Conservation (phyloP, 2,797 vertebrate genomes). For the Macroramphosus scolopax region DNA sequence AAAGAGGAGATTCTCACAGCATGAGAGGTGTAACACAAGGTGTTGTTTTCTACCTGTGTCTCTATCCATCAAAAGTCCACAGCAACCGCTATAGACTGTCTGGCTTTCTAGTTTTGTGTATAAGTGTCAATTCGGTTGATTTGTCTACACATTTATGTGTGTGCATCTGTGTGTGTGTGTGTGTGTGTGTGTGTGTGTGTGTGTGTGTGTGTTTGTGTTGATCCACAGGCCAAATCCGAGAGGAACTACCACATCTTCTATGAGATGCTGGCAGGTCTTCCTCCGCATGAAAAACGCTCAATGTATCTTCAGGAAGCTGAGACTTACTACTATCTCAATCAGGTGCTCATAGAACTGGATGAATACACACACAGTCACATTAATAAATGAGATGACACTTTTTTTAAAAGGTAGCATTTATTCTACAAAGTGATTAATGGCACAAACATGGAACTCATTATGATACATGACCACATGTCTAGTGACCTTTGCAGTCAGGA, state of each 20-base stretch:
- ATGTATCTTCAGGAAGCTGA: constrained; percentile 93
- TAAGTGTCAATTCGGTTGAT: constrained; percentile 6
- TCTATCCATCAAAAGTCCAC: background rate
- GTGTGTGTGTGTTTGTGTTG: constrained; percentile 20
- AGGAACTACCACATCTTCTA: constrained; percentile 99
- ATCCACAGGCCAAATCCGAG: constrained; percentile 88
- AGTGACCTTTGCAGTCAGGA: constrained; percentile 1
- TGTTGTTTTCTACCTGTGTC: constrained; percentile 4
- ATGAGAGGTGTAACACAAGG: constrained; percentile 30
- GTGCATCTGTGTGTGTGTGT: background rate
- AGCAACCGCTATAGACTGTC: no score
- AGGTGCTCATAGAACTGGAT: no score
- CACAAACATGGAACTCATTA: constrained; percentile 15
- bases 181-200: constrained; percentile 6
- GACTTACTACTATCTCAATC: constrained; percentile 97
- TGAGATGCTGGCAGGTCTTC: constrained; percentile 92
- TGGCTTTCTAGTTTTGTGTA: no score
- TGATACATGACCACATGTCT: background rate
- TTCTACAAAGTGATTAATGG: constrained; percentile 33
- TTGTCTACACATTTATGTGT: background rate
- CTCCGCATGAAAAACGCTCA: constrained; percentile 80
- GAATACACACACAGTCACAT: constrained; percentile 13
- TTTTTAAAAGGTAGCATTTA: constrained; percentile 35
- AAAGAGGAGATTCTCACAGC: constrained; percentile 50
- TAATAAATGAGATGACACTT: constrained; percentile 48